phyloP scores from a whole-genome alignment of 2,888 invertebrate genomes.

The Lymantria monacha region DNA sequence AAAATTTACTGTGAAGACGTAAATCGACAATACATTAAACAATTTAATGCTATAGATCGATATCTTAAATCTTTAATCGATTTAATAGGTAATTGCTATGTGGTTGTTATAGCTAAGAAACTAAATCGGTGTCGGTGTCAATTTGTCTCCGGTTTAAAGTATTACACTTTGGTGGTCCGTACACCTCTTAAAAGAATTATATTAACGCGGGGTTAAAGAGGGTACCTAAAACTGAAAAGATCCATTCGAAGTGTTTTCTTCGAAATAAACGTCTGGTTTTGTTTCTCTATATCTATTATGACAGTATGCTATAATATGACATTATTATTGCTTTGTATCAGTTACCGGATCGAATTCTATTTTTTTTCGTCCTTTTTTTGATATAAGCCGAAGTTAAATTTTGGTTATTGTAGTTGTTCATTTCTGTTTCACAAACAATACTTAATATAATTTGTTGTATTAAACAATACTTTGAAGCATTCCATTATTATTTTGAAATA shows the following conservation, averaged over 20 bases:
- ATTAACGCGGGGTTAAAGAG: slow-evolving; percentile 36
- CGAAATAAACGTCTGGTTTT: slow-evolving; percentile 28
- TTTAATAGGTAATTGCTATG: slow-evolving; percentile 56
- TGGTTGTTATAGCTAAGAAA: slow-evolving; percentile 48
- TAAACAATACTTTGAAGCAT: too few species aligned
- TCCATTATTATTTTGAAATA: too few species aligned
- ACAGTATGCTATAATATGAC: slow-evolving; percentile 59
- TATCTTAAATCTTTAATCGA: slow-evolving; percentile 55
- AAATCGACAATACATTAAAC: slow-evolving; percentile 54
- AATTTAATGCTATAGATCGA: slow-evolving; percentile 56
- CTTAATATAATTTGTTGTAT: too few species aligned
- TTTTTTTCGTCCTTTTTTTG: slow-evolving; percentile 45
- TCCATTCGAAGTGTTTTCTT: slow-evolving; percentile 21
- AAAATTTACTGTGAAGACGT: slow-evolving; percentile 43
- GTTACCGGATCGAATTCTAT: slow-evolving; percentile 47
- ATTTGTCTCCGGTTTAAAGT: slow-evolving; percentile 43
- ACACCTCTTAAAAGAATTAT: slow-evolving; percentile 48
- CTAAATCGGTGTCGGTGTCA: slow-evolving; percentile 50
- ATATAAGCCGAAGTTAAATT: too few species aligned
- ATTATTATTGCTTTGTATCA: slow-evolving; percentile 57
- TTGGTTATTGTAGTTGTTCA: too few species aligned
- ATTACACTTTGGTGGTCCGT: slow-evolving; percentile 49
- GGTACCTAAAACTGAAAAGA: slow-evolving; percentile 23
- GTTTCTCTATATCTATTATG: slow-evolving; percentile 56
- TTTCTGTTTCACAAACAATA: too few species aligned